Conservation (phyloP, 2,113 vertebrate species). For the Ondatra zibethicus region DNA sequence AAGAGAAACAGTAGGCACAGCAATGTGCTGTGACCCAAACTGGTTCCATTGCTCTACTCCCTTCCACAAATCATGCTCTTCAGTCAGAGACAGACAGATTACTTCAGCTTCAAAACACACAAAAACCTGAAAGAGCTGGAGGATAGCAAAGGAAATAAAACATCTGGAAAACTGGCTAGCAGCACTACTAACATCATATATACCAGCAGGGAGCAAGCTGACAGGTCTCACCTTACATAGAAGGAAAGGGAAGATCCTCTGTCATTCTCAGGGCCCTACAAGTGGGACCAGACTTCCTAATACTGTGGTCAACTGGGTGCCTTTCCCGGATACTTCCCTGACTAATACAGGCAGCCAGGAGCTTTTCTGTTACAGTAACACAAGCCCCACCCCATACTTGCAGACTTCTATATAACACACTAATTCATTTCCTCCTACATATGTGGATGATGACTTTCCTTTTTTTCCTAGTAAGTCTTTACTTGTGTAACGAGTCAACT, state of each 20-base stretch:
- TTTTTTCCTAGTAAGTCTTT: background rate
- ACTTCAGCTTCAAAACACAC: background rate
- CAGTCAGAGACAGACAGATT: background rate
- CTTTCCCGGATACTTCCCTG: background rate
- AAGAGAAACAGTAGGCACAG: background rate
- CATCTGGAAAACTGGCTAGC: background rate
- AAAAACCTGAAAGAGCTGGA: background rate
- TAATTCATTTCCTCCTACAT: background rate
- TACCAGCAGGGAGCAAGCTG: background rate
- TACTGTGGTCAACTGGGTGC: background rate
- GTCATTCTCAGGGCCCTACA: background rate
- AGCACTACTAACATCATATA: background rate
- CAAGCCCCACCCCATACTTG: background rate
- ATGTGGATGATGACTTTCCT: background rate
- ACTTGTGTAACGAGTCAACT: background rate
- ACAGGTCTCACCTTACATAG: background rate
- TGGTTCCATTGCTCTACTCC: background rate
- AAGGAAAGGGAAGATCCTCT: background rate
- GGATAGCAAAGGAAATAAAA: fast-evolving
- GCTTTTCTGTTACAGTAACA: background rate
- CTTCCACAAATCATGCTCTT: background rate
- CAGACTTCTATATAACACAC: background rate
- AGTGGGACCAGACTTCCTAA: background rate
- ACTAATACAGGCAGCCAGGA: background rate
- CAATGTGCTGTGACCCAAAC: background rate